Conservation (phyloP, 1,140 invertebrate species). For the Solen grandis region DNA sequence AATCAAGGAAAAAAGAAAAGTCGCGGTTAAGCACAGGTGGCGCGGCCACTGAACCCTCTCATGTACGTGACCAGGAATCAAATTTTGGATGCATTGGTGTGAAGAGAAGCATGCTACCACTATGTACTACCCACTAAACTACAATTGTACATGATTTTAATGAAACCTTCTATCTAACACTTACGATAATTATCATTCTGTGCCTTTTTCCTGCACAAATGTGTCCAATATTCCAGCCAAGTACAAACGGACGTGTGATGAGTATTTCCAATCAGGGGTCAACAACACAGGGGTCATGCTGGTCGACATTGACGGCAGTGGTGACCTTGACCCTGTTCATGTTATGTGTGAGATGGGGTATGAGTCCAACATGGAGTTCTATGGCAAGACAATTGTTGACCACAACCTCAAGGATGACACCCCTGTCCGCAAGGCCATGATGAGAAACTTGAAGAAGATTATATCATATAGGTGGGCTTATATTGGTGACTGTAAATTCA, state of each 20-base stretch:
- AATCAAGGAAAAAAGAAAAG: too few relatives aligned
- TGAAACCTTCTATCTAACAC: too few relatives aligned
- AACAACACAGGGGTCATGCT: conserved; percentile 93
- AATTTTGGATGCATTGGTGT: too few relatives aligned
- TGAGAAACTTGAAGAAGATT: conserved; percentile 66
- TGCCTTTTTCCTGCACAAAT: too few relatives aligned
- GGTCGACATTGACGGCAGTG: conserved; percentile 95
- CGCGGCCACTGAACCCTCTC: too few relatives aligned
- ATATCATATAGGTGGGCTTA: conserved; percentile 72
- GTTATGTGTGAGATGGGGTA: conserved; percentile 94
- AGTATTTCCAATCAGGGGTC: conserved; percentile 91
- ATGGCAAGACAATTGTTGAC: conserved; percentile 94
- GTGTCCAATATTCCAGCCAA: conserved; percentile 86
- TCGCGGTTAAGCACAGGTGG: too few relatives aligned
- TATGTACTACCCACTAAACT: too few relatives aligned
- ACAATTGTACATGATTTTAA: too few relatives aligned
- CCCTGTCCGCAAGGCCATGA: conserved; percentile 59
- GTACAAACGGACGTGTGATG: conserved; percentile 94
- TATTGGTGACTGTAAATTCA: too few relatives aligned
- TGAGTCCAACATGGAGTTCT: conserved; percentile 84
- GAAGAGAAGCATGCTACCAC: too few relatives aligned
- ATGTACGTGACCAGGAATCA: too few relatives aligned
- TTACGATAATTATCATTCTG: too few relatives aligned
- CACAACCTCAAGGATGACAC: conserved; percentile 88
- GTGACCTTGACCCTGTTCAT: conserved; percentile 92